These are phyloP conservation scores for Lagenorhynchus albirostris DNA, from an alignment of 2,113 vertebrate species.

Conservation along the genomic window DNA sequence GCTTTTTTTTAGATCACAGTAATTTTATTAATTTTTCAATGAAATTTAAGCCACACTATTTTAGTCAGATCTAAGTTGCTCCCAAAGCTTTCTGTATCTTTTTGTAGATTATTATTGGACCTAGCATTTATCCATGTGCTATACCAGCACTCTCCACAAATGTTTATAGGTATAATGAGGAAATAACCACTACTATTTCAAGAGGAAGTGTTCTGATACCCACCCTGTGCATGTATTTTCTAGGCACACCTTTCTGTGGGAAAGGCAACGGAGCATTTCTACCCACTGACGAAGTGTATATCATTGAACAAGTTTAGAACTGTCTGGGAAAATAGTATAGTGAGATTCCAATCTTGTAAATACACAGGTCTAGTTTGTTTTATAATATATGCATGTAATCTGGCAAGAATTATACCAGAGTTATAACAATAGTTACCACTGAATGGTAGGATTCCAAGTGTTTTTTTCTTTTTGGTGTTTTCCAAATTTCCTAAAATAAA, in stretches of 20 bases:
- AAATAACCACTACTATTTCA: neutral
- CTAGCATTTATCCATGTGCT: neutral
- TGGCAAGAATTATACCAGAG: neutral
- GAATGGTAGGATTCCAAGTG: neutral
- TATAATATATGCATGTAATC: neutral
- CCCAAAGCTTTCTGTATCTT: neutral
- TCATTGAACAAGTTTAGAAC: neutral
- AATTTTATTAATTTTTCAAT: conserved; percentile 21
- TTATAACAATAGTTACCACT: neutral
- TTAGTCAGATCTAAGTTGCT: neutral
- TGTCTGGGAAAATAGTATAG: neutral
- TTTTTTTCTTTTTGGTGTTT: neutral
- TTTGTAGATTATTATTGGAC: neutral
- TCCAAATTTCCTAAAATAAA: neutral
- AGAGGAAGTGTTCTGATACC: neutral
- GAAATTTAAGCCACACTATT: neutral
- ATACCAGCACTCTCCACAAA: neutral
- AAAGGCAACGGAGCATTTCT: neutral
- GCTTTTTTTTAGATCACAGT: neutral
- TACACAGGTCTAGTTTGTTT: neutral
- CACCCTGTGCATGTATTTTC: neutral
- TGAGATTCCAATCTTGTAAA: neutral
- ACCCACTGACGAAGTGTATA: neutral
- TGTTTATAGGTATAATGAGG: neutral
- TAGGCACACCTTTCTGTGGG: neutral